Evolutionary conservation across 2,797 vertebrate species (phyloP).

Genomic region (Lacerta agilis): DNA sequence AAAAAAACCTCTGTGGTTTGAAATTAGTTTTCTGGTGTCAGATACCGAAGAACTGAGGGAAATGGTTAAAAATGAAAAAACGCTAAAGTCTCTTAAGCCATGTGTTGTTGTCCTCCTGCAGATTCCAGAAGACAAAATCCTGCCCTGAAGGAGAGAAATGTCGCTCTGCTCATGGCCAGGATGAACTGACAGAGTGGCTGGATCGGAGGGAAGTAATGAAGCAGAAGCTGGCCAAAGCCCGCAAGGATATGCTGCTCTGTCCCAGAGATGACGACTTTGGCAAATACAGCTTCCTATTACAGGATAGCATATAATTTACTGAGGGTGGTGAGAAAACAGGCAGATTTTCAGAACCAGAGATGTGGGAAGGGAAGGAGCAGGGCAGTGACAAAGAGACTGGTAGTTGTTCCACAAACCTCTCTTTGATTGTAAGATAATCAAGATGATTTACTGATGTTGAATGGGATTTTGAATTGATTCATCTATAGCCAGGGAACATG

Average conservation of each 20-base stretch:
- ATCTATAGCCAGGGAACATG: constrained; percentile 51
- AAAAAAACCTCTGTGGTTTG: not conserved
- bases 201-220: constrained; percentile 90
- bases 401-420: constrained; percentile 55
- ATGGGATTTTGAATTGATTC: constrained; percentile 65
- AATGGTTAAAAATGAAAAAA: not conserved
- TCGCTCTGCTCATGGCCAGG: constrained; percentile 88
- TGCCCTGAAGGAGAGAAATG: constrained; percentile 91
- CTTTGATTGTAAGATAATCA: constrained; percentile 67
- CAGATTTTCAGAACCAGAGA: constrained; percentile 41
- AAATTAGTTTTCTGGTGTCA: not conserved
- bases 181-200: constrained; percentile 92
- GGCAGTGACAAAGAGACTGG: constrained; percentile 56
- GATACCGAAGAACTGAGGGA: not conserved
- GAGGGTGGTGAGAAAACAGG: not conserved
- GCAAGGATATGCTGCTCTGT: constrained; percentile 92
- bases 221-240: constrained; percentile 89
- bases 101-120: not conserved
- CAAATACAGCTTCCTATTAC: constrained; percentile 94
- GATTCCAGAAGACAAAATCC: constrained; percentile 80
- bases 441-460: constrained; percentile 68
- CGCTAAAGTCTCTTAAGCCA: not conserved
- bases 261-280: constrained; percentile 90
- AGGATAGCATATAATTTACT: constrained; percentile 75
- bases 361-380: not conserved